Percentiles rank a stretch among this genome's conserved stretches.
These are phyloP conservation scores for Zophobas morio DNA, from an alignment of 1,140 invertebrate species.

Conservation along the genomic window DNA sequence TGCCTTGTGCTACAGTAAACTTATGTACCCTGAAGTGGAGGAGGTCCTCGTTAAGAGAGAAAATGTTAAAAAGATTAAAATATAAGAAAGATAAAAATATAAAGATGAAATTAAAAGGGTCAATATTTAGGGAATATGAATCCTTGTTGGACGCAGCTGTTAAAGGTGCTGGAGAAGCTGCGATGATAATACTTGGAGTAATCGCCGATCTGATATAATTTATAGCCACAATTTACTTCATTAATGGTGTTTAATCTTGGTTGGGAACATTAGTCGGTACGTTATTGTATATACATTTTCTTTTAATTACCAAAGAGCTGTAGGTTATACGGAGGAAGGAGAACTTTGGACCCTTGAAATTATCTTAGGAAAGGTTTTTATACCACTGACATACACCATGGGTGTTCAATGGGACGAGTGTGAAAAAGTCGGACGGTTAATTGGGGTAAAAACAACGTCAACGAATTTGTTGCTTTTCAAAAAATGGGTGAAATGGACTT, in stretches of 20 bases:
- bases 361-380: conserved; percentile 89
- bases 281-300: conserved; percentile 33
- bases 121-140: conserved; percentile 78
- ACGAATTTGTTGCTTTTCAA: conserved; percentile 92
- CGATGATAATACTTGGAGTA: conserved; percentile 89
- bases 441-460: conserved; percentile 91
- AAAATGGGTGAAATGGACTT: conserved; percentile 51
- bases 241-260: conserved; percentile 87
- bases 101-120: not conserved
- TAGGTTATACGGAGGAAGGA: conserved; percentile 56
- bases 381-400: conserved; percentile 80
- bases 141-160: conserved; percentile 91
- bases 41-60: conserved; percentile 79
- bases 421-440: conserved; percentile 83
- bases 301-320: conserved; percentile 11
- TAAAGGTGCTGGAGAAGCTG: conserved; percentile 86
- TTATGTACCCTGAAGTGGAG: conserved; percentile 92
- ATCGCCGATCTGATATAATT: conserved; percentile 94
- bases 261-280: conserved; percentile 82
- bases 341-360: conserved; percentile 75
- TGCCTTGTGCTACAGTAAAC: conserved; percentile 89
- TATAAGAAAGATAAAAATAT: not conserved
- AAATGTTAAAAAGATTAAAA: conserved; percentile 53
- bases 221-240: conserved; percentile 87
- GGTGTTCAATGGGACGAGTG: conserved; percentile 86